These are phyloP conservation scores for Helicolenus hilgendorfi DNA, from an alignment of 2,797 vertebrate genomes.

Conservation along the genomic window DNA sequence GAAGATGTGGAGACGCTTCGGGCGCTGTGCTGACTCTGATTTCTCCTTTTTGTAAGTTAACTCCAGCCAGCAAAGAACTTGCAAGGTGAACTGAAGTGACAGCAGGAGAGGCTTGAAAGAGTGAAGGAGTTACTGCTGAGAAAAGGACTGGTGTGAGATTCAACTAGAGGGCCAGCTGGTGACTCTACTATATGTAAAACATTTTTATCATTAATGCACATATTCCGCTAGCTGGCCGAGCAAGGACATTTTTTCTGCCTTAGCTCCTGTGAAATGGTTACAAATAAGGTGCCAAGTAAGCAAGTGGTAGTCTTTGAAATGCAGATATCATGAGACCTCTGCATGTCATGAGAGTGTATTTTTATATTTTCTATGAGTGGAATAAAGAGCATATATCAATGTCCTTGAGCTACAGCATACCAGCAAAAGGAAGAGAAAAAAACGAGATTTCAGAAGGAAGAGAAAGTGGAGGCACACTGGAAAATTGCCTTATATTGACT, in stretches of 20 bases:
- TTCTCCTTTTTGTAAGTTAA: conserved; percentile 24
- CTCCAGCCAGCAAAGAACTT: conserved; percentile 21
- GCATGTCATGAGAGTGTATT: not conserved
- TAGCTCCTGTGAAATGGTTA: not conserved
- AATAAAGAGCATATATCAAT: not conserved
- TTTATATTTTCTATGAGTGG: not conserved
- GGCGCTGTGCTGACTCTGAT: conserved; percentile 17
- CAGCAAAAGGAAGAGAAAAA: not conserved
- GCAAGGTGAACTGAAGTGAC: conserved; percentile 36
- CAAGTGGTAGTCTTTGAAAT: not conserved
- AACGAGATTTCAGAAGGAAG: not conserved
- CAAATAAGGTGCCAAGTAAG: not conserved
- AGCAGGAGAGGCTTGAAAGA: conserved; percentile 13
- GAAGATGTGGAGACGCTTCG: not conserved
- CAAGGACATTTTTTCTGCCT: not conserved
- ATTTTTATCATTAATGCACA: not conserved
- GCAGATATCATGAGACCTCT: not conserved
- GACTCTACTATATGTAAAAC: not conserved
- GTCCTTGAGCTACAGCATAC: not conserved
- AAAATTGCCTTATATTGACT: not conserved
- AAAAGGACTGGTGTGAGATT: not conserved
- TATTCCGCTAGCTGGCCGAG: not conserved
- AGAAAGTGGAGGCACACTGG: not conserved
- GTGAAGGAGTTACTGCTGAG: not conserved
- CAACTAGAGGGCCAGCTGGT: not conserved